phyloP scores from a whole-genome alignment of 1,140 invertebrate genomes.

The Neocloeon triangulifer region DNA sequence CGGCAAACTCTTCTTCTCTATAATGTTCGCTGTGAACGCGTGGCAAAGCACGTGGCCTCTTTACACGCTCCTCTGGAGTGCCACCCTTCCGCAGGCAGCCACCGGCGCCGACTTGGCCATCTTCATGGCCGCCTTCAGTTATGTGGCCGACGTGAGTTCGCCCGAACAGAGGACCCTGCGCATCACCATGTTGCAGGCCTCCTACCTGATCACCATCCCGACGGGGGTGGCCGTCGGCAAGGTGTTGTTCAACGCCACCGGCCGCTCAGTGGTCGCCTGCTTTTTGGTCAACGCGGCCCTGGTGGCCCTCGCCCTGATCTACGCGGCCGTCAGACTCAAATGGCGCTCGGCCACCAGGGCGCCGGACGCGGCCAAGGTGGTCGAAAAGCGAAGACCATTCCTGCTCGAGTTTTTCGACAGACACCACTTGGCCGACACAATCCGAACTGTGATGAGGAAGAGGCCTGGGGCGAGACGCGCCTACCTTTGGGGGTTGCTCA shows the following conservation, averaged over 20 bases:
- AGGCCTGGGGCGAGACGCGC: conserved; percentile 25
- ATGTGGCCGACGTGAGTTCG: conserved; percentile 43
- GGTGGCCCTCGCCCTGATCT: conserved; percentile 32
- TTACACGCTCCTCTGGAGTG: conserved; percentile 46
- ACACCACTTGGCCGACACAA: conserved; percentile 33
- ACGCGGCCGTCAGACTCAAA: conserved; percentile 28
- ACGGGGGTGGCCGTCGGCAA: conserved; percentile 39
- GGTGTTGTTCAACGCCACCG: conserved; percentile 8
- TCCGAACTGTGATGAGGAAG: conserved; percentile 27
- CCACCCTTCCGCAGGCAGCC: conserved; percentile 41
- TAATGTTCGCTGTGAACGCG: conserved; percentile 42
- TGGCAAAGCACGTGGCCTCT: conserved; percentile 37
- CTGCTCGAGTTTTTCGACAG: conserved; percentile 44
- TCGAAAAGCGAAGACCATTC: not conserved
- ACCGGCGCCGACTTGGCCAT: conserved; percentile 51
- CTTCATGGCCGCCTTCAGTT: conserved; percentile 46
- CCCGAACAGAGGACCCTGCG: conserved; percentile 37
- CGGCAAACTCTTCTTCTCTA: conserved; percentile 47
- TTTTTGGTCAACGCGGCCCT: conserved; percentile 39
- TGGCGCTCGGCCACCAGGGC: conserved; percentile 17
- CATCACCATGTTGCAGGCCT: conserved; percentile 44
- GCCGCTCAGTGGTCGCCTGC: conserved; percentile 39
- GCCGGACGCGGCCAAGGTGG: not conserved
- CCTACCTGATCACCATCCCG: conserved; percentile 51
- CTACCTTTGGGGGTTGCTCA: conserved; percentile 36